These are phyloP conservation scores for Abramis brama DNA, from an alignment of 2,113 vertebrate species.

Conservation along the genomic window DNA sequence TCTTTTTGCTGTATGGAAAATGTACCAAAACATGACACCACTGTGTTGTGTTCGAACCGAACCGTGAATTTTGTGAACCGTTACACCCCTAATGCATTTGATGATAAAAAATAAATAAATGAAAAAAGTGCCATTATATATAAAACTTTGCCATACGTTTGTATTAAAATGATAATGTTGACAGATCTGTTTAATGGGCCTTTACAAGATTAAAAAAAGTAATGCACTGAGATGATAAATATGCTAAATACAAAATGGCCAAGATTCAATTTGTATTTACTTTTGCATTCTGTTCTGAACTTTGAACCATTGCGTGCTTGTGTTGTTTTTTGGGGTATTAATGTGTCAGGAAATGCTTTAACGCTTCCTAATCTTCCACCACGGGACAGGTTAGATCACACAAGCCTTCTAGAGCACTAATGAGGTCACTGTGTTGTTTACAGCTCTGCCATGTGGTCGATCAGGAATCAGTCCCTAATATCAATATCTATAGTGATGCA, in stretches of 20 bases:
- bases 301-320: background rate
- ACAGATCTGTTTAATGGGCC: background rate
- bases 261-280: background rate
- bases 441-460: background rate
- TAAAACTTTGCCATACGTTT: background rate
- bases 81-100: background rate
- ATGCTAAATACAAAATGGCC: background rate
- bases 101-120: background rate
- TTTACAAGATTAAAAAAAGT: background rate
- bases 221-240: background rate
- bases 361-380: slow-evolving; percentile 3
- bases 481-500: background rate
- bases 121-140: no score
- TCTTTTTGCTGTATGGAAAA: no score
- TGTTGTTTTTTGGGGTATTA: slow-evolving; percentile 22
- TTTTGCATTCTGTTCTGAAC: background rate
- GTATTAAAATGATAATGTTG: background rate
- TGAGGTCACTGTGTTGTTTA: background rate
- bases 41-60: no score
- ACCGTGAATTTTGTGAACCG: no score
- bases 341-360: background rate
- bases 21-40: no score
- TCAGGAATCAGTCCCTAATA: background rate
- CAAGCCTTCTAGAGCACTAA: background rate
- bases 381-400: slow-evolving; percentile 7